phyloP scores from a whole-genome alignment of 2,888 invertebrate genomes.

The Kuschelorhynchus macadamiae region DNA sequence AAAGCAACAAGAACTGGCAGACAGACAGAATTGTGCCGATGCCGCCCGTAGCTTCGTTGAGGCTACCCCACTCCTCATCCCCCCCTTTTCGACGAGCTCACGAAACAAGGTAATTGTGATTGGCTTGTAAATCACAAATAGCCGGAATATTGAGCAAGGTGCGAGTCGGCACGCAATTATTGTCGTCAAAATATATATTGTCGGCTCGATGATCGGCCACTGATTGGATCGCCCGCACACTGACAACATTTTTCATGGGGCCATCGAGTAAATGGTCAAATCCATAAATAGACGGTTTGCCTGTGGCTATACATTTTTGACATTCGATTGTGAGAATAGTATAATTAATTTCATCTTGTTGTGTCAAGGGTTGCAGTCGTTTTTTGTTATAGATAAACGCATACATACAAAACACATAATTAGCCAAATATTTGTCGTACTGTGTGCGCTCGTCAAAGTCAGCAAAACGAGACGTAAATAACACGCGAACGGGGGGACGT shows the following conservation, averaged over 20 bases:
- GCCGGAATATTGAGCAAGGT: not conserved
- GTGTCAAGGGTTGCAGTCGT: constrained; percentile 1
- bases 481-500: not conserved
- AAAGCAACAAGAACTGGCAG: too few species aligned
- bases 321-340: not conserved
- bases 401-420: constrained; percentile 4
- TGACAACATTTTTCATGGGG: constrained; percentile 4
- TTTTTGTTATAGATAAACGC: not conserved
- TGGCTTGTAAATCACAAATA: not conserved
- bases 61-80: too few species aligned
- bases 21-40: too few species aligned
- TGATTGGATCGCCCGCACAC: not conserved
- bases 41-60: too few species aligned
- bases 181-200: not conserved
- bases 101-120: not conserved
- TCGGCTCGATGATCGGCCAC: not conserved
- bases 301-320: not conserved
- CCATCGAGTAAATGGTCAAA: not conserved
- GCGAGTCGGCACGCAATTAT: not conserved
- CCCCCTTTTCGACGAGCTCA: too few species aligned
- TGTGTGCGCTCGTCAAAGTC: not conserved
- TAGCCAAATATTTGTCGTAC: constrained; percentile 2
- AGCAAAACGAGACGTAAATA: not conserved
- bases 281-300: not conserved
- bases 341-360: not conserved